These are phyloP conservation scores for Drosophila micromelanica DNA, from an alignment of 1,140 invertebrate species.

Conservation along the genomic window DNA sequence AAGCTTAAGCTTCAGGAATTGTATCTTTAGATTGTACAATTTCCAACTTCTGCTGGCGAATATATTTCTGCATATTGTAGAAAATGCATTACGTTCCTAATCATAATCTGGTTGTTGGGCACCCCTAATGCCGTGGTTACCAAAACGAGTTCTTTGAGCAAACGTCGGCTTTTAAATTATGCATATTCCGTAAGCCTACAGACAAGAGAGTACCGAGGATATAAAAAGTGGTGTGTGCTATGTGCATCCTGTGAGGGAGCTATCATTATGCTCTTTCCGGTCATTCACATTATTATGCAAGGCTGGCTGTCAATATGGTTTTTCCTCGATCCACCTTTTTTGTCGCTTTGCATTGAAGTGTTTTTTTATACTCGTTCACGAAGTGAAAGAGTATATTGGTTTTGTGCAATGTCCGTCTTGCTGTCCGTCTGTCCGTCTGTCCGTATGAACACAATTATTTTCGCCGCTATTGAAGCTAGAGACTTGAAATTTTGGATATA, in stretches of 20 bases:
- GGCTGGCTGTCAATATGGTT: constrained; percentile 54
- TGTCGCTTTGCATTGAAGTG: neutral
- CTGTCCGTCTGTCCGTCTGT: no score
- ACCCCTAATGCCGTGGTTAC: neutral
- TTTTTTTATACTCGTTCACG: no score
- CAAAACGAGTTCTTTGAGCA: constrained; percentile 21
- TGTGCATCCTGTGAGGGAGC: constrained; percentile 1
- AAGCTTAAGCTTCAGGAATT: neutral
- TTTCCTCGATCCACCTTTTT: constrained; percentile 19
- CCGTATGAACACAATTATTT: no score
- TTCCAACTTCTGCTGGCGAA: constrained; percentile 29
- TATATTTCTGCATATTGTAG: constrained; percentile 16
- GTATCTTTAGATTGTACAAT: constrained; percentile 19
- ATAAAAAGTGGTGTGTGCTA: neutral
- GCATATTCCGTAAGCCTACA: constrained; percentile 33
- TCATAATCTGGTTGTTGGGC: constrained; percentile 20
- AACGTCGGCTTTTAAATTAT: constrained; percentile 28
- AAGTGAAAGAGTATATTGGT: no score
- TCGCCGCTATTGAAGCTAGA: no score
- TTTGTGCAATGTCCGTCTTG: no score
- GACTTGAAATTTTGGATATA: no score
- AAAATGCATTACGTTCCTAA: constrained; percentile 32
- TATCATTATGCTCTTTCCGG: constrained; percentile 2
- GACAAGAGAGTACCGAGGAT: neutral
- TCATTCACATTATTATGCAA: constrained; percentile 60